Percentiles rank a stretch among this genome's conserved stretches.
Conservation (phyloP, 1,140 invertebrate genomes). For the Bombus superbus region DNA sequence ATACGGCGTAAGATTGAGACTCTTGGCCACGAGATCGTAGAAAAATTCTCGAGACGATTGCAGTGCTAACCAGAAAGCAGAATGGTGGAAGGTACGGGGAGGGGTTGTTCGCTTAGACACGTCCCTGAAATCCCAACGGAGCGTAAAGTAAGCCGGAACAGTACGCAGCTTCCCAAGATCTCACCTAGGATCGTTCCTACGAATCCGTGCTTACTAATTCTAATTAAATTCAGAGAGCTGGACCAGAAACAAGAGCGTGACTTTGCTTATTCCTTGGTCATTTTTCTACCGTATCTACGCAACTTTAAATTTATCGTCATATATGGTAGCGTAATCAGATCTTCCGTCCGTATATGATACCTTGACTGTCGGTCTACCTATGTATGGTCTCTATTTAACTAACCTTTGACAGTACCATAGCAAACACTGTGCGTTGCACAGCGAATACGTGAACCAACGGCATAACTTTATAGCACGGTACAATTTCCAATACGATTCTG, state of each 20-base stretch:
- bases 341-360: no score
- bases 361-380: no score
- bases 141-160: conserved; percentile 74
- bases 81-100: conserved; percentile 43
- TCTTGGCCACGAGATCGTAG: background rate
- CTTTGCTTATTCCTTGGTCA: conserved; percentile 65
- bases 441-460: no score
- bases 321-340: no score
- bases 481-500: no score
- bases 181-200: conserved; percentile 73
- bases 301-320: no score
- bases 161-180: conserved; percentile 75
- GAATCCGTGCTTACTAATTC: conserved; percentile 76
- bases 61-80: conserved; percentile 56
- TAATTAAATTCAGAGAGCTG: conserved; percentile 77
- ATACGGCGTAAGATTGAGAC: conserved; percentile 36
- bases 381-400: no score
- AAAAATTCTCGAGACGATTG: conserved; percentile 52
- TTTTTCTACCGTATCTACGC: background rate
- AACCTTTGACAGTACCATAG: no score
- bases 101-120: conserved; percentile 69
- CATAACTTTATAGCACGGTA: no score
- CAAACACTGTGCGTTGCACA: no score
- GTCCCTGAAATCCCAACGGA: conserved; percentile 74
- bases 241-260: conserved; percentile 65